Evolutionary conservation across 2,888 invertebrate species (phyloP).

Genomic region (Incurvaria masculella): DNA sequence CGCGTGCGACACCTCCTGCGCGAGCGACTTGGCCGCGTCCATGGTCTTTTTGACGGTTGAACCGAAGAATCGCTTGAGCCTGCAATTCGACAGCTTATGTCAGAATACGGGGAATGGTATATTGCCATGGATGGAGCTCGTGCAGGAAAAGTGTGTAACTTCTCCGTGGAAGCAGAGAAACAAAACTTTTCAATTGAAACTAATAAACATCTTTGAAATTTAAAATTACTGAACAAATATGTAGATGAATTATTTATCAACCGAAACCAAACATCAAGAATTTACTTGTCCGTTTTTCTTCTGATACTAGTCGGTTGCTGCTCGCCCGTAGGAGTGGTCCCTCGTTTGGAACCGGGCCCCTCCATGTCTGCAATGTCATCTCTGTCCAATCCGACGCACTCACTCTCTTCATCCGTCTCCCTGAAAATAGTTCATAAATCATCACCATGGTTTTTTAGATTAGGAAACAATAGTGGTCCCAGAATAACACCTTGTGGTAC

Average conservation of each 20-base stretch:
- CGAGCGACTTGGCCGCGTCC: constrained; percentile 85
- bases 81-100: constrained; percentile 32
- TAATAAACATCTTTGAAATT: too few relatives aligned
- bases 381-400: constrained; percentile 35
- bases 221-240: too few relatives aligned
- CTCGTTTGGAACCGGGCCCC: constrained; percentile 34
- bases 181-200: too few relatives aligned
- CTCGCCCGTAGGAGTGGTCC: constrained; percentile 24
- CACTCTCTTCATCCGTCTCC: constrained; percentile 48
- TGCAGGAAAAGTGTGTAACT: too few relatives aligned
- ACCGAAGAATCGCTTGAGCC: constrained; percentile 78
- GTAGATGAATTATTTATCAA: neutral
- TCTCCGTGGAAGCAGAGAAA: too few relatives aligned
- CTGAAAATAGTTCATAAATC: constrained; percentile 24
- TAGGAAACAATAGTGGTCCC: too few relatives aligned
- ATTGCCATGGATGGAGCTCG: too few relatives aligned
- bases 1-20: constrained; percentile 86
- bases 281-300: constrained; percentile 45
- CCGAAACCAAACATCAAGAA: too few relatives aligned
- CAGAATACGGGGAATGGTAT: too few relatives aligned
- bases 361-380: constrained; percentile 34
- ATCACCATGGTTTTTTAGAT: too few relatives aligned
- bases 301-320: constrained; percentile 37
- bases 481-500: too few relatives aligned
- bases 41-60: constrained; percentile 89